Evolutionary conservation across 2,888 invertebrate genomes (phyloP), one percentile per base, ranked within the genome.

Genomic region (Hydropsyche betteni): DNA sequence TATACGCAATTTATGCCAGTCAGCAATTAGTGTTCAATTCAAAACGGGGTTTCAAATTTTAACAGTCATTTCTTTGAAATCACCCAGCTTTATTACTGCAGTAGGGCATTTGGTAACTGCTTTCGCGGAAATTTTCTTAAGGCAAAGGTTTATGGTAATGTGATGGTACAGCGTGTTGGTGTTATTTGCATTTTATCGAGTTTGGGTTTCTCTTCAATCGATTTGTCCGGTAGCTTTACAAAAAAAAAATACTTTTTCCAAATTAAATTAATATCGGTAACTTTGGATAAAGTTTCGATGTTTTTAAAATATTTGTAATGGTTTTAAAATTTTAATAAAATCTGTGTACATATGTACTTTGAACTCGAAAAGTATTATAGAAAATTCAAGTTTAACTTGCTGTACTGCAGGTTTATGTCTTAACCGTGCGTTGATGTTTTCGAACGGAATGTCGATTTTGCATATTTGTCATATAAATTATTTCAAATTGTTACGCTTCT

Each of bases 101-200:
- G 36, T 64, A 61, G 72, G 58, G 58, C 14, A n/a, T 55, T 58
- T 55, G 16, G 36, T 64, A 33, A 44, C 33, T 36, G 7, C 34
- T 71, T 71, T 71, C 71, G 55, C 53, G 44, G 58, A 72, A 72
- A 55, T 58, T 38, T 36, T 61, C 72, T 55, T 34, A 51, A 16
- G 36, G 51, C 44, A 72, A 33, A 34, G 58, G 12, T 52, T 71
- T 76, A 76, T 73, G 73, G 76, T 76, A 76, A 73, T 76, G 55
- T 73, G 53, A 52, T 53, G 64, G 53, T 10, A 38, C 71, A 55
- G 71, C 77, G 75, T 77, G 77, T 69, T 70, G 75, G 53, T 55
- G 68, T 68, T 55, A 77, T 77, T 77, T 74, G 77, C 77, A 77
- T 77, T 75, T 77, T 75, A 77, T 77, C 77, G 75, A 70, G 74